A percentile compares a stretch with the other conserved stretches of the same genome.
These are phyloP conservation scores for Phoronis australis DNA, from an alignment of 2,888 invertebrate species.

Conservation along the genomic window DNA sequence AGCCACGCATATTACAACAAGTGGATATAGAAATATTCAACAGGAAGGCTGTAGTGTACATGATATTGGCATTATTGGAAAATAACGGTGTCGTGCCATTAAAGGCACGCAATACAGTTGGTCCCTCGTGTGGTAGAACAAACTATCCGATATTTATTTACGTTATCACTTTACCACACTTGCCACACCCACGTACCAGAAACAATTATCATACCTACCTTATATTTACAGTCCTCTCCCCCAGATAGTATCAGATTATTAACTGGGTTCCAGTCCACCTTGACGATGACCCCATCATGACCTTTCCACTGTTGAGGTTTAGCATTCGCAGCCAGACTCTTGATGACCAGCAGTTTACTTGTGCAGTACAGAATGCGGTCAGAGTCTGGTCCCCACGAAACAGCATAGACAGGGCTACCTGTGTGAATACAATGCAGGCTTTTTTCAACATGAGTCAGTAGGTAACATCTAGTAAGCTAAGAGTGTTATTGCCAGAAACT, in stretches of 20 bases:
- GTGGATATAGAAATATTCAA: too few relatives aligned
- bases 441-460: too few relatives aligned
- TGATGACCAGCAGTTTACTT: slow-evolving; percentile 60
- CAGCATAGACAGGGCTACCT: slow-evolving; percentile 70
- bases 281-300: slow-evolving; percentile 85
- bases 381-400: slow-evolving; percentile 68
- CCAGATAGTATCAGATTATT: slow-evolving; percentile 61
- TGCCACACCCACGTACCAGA: too few relatives aligned
- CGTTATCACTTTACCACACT: too few relatives aligned
- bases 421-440: slow-evolving; percentile 7
- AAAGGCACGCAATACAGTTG: too few relatives aligned
- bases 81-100: too few relatives aligned
- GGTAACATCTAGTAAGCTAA: too few relatives aligned
- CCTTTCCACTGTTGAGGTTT: slow-evolving; percentile 80
- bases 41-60: too few relatives aligned
- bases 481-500: too few relatives aligned
- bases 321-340: slow-evolving; percentile 58
- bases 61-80: too few relatives aligned
- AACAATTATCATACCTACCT: slow-evolving; percentile 69
- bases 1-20: slow-evolving; percentile 2
- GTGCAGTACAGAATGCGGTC: slow-evolving; percentile 59
- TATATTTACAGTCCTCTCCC: slow-evolving; percentile 73
- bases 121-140: too few relatives aligned
- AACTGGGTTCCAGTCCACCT: slow-evolving; percentile 61
- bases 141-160: too few relatives aligned